Percentiles rank a stretch among this genome's conserved stretches.
These are phyloP conservation scores for Caretta caretta DNA, from an alignment of 2,113 vertebrate genomes.

Conservation along the genomic window DNA sequence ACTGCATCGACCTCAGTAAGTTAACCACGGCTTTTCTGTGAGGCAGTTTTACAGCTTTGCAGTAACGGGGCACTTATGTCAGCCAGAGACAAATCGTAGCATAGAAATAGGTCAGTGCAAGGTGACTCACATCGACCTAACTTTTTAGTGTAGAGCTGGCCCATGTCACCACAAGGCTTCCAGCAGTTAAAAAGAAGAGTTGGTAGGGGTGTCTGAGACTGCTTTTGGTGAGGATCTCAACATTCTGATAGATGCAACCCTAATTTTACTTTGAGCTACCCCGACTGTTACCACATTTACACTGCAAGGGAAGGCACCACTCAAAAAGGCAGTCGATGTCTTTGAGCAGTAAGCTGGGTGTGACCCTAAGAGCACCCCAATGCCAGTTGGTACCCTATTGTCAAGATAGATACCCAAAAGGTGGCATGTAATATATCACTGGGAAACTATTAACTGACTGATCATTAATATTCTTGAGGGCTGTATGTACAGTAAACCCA, in stretches of 20 bases:
- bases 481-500: not conserved
- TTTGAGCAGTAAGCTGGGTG: conserved; percentile 20
- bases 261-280: not conserved
- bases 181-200: not conserved
- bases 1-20: not conserved
- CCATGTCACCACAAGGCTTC: not conserved
- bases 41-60: not conserved
- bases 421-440: not conserved
- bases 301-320: not conserved
- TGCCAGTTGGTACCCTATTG: not conserved
- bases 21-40: not conserved
- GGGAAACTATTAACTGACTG: not conserved
- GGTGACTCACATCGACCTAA: too few species aligned
- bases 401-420: not conserved
- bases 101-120: not conserved
- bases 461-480: not conserved
- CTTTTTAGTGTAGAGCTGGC: not conserved
- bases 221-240: not conserved
- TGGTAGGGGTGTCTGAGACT: not conserved
- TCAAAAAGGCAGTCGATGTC: not conserved
- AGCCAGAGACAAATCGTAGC: not conserved
- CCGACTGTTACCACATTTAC: not conserved
- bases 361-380: not conserved
- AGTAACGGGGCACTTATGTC: not conserved
- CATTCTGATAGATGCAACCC: not conserved